These are phyloP conservation scores for Abscondita cerata DNA, from an alignment of 2,888 invertebrate species.

Conservation along the genomic window DNA sequence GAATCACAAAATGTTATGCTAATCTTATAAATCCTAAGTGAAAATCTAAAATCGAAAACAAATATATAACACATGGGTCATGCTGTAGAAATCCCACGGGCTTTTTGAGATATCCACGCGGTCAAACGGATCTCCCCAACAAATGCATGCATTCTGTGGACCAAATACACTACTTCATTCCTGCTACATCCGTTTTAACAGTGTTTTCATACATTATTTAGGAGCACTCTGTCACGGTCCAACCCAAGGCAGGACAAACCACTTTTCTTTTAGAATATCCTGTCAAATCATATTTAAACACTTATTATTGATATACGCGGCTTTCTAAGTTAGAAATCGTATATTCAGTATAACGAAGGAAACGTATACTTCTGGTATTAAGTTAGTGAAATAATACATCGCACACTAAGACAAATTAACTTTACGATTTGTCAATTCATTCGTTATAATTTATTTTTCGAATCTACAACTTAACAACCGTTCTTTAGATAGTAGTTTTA, in stretches of 20 bases:
- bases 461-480: too few species aligned
- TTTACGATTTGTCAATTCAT: too few species aligned
- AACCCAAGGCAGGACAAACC: slow-evolving; percentile 43
- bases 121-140: slow-evolving; percentile 39
- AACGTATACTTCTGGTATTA: too few species aligned
- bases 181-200: slow-evolving; percentile 38
- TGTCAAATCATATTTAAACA: slow-evolving; percentile 37
- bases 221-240: slow-evolving; percentile 48
- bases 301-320: not conserved
- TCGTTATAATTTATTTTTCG: too few species aligned
- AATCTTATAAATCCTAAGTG: slow-evolving; percentile 38
- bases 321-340: not conserved
- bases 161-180: slow-evolving; percentile 35
- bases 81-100: slow-evolving; percentile 41
- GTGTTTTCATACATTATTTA: slow-evolving; percentile 46
- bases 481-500: too few species aligned
- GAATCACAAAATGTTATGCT: slow-evolving; percentile 35
- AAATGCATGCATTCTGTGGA: slow-evolving; percentile 40
- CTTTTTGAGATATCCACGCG: slow-evolving; percentile 40
- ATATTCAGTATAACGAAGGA: too few species aligned
- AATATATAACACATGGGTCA: slow-evolving; percentile 41
- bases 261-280: slow-evolving; percentile 37
- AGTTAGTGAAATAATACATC: too few species aligned
- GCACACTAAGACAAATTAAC: too few species aligned
- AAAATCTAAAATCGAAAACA: slow-evolving; percentile 40